Base-by-base conservation (phyloP, 2,888 invertebrate species). In the Eulithis testata region DNA sequence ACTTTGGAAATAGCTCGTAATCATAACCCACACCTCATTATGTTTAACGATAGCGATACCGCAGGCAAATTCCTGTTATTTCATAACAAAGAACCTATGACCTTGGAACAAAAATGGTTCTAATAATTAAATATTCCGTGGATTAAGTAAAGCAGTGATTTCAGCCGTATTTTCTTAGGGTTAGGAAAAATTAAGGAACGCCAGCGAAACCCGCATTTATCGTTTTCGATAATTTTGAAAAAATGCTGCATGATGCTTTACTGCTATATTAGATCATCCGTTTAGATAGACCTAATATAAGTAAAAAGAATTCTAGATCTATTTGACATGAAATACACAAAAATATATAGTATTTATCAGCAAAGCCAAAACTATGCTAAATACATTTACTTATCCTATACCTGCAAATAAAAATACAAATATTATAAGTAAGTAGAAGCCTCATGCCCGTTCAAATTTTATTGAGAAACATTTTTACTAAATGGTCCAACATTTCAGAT, bases 401-500 rank as follows among this genome's bases (percentile, higher is more conserved):
- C 4, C 1, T 44, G 11, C n/a, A n/a, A 44, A n/a, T 44, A 44
- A n/a, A 57, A 47, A 60, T 47, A 60, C 45, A 60, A 54, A 60
- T 60, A 54, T 50, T 27, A 4, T 2, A 21, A 2, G 8, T 40
- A 40, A 9, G n/a, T 44, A 44, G n/a, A 0, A 49, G 47, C 52
- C 12, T 55, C 57, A 58, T 49, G 62, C 51, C 60, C 65, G 40
- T 52, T 61, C n/a, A 54, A 44, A 60, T 54, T 56, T 65, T 63
- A 63, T 57, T 43, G 57, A 53, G 49, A 45, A 65, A 61, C 61
- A 61, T 58, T 58, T 31, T 65, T 65, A 49, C 57, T 54, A 50
- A 65, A 65, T 58, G 57, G 61, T 58, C 57, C 44, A 61, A 58
- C 60, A 61, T 61, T 65, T 61, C 61, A 58, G 49, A 70, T 68